A percentile compares a stretch with the other conserved stretches of the same genome.
Evolutionary conservation across 2,797 vertebrate genomes (phyloP).

Genomic region (Peromyscus eremicus): DNA sequence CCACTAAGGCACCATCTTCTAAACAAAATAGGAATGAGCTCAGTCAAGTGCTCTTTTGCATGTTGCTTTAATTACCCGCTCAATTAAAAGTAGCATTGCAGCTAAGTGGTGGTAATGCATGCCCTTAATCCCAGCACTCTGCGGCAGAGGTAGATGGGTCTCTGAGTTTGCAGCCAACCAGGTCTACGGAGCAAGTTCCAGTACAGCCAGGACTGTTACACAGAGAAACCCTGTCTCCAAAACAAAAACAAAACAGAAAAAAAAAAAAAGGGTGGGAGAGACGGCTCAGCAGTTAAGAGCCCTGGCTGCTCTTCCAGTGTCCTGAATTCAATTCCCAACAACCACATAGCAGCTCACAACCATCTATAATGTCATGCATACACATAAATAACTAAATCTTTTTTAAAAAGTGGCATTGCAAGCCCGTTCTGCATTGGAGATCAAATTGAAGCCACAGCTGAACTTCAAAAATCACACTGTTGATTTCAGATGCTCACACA

Average conservation of each 20-base stretch:
- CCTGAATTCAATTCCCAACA: not conserved
- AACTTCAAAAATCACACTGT: not conserved
- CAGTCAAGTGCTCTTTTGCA: not conserved
- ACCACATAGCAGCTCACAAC: not conserved
- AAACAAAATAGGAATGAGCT: conserved; percentile 16
- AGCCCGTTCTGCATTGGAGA: not conserved
- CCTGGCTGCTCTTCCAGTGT: not conserved
- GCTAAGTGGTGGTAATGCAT: not conserved
- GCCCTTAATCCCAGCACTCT: not conserved
- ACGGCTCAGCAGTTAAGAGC: not conserved
- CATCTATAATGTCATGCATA: not conserved
- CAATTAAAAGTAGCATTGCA: conserved; percentile 21
- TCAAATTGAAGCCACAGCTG: not conserved
- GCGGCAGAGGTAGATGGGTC: not conserved
- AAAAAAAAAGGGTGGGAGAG: not conserved
- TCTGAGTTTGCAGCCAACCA: not conserved
- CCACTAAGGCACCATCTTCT: not conserved
- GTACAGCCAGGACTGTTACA: not conserved
- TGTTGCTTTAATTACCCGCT: conserved; percentile 13
- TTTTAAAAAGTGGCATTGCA: not conserved
- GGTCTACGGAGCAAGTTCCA: not conserved
- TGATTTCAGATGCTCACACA: conserved; percentile 26
- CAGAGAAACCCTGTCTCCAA: not conserved
- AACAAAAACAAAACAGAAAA: no score
- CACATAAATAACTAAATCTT: not conserved